A percentile compares a stretch with the other conserved stretches of the same genome.
phyloP scores from a whole-genome alignment of 2,888 invertebrate genomes.

The Chrysolina haemoptera region DNA sequence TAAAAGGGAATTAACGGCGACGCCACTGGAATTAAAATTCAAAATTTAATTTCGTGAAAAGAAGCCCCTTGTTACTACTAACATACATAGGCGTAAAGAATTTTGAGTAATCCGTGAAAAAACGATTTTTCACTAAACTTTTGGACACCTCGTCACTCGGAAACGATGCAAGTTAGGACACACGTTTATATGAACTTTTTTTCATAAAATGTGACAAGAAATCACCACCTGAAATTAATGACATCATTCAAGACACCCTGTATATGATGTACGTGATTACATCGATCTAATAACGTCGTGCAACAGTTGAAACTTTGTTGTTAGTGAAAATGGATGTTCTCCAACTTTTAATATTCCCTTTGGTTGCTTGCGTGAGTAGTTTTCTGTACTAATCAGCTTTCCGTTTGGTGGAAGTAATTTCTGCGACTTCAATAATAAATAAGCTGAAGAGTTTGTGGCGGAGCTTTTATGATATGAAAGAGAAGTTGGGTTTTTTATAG shows the following conservation, averaged over 20 bases:
- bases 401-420: slow-evolving; percentile 22
- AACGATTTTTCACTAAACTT: too few species aligned
- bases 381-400: slow-evolving; percentile 26
- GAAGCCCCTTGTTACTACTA: too few species aligned
- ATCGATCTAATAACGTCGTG: neutral
- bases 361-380: neutral
- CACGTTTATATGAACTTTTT: too few species aligned
- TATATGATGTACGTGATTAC: neutral
- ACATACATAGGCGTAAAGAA: too few species aligned
- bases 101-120: too few species aligned
- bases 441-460: slow-evolving; percentile 19
- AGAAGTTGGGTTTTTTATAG: neutral
- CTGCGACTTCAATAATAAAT: slow-evolving; percentile 26
- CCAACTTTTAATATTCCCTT: slow-evolving; percentile 8
- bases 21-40: too few species aligned
- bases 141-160: too few species aligned
- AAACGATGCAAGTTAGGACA: too few species aligned
- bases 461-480: slow-evolving; percentile 23
- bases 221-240: too few species aligned
- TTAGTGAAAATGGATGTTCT: slow-evolving; percentile 15
- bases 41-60: too few species aligned
- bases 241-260: neutral
- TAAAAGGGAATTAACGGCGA: too few species aligned
- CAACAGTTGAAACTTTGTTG: slow-evolving; percentile 13
- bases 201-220: too few species aligned